Evolutionary conservation across 1,140 invertebrate genomes (phyloP).

Genomic region (Lineus longissimus): DNA sequence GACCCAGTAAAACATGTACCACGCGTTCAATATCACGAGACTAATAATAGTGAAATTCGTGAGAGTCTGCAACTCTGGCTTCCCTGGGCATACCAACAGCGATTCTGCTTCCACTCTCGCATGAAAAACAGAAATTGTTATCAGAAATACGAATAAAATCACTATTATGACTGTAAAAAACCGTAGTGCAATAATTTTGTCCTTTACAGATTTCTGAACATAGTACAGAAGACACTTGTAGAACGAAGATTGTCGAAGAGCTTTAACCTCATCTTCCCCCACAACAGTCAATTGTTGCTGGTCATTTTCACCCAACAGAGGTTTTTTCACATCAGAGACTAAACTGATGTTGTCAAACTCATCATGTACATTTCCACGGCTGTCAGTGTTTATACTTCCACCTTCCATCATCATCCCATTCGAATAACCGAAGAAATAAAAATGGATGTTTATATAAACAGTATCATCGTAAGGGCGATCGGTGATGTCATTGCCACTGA

Average conservation of each 20-base stretch:
- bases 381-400: neutral
- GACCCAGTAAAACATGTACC: constrained; percentile 5
- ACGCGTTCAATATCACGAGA: neutral
- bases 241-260: neutral
- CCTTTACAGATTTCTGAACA: constrained; percentile 7
- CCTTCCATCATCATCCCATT: neutral
- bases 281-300: neutral
- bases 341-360: neutral
- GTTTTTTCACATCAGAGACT: constrained; percentile 6
- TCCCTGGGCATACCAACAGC: neutral
- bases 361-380: neutral
- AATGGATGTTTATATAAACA: constrained; percentile 5
- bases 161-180: neutral
- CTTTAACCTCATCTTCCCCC: neutral
- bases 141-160: neutral
- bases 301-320: neutral
- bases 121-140: constrained; percentile 3
- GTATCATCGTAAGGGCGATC: constrained; percentile 6
- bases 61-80: constrained; percentile 3
- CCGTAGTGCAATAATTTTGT: constrained; percentile 4
- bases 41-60: neutral
- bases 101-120: neutral
- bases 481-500: constrained; percentile 7
- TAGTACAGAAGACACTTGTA: constrained; percentile 8
- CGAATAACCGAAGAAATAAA: neutral